Base-by-base conservation (phyloP, 2,888 invertebrate genomes). In the Drosophila meridiana region DNA sequence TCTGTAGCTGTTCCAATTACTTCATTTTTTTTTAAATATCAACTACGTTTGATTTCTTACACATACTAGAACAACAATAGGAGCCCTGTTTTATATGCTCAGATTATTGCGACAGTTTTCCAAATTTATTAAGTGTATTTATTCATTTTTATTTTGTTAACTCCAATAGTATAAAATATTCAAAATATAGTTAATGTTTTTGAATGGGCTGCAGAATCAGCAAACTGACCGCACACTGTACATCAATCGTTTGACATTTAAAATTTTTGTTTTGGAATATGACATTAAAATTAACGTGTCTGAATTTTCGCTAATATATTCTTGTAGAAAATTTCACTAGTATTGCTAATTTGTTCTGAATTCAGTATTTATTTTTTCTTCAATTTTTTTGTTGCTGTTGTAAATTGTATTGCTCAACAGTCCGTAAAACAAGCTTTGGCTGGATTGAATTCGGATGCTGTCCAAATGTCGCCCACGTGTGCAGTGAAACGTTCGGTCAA, bases 401-500 rank as follows among this genome's bases (percentile, higher is more conserved):
- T 52, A n/a, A 34, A 60, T 56, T 53, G 26, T 53, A 9, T 69
- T 72, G 58, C 32, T 38, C n/a, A 66, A 65, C 55, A 80, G 80
- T 73, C 60, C 13, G 40, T 71, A 28, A 9, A 45, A 42, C 11
- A 20, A 7, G 63, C 71, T 47, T 67, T 73, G 70, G 68, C 82
- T 61, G 58, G 64, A 52, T 47, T 60, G 6, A 71, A 71, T 71
- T 26, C 56, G 14, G 75, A 74, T 63, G 47, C 59, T 40, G 62
- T 80, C 28, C 66, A 76, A 69, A 72, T 86, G 80, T 76, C 77
- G 42, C 70, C 68, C 14, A 68, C 38, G 42, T 68, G 66, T 69
- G 53, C 69, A 28, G 62, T 47, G 20, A 50, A 48, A 20, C 63
- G 66, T 66, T 28, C 60, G n/a, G n/a, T 28, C 6, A 11, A 32